Evolutionary conservation across 2,113 vertebrate genomes (phyloP), one percentile per base, ranked within the genome.

Genomic region (Gallinago media): DNA sequence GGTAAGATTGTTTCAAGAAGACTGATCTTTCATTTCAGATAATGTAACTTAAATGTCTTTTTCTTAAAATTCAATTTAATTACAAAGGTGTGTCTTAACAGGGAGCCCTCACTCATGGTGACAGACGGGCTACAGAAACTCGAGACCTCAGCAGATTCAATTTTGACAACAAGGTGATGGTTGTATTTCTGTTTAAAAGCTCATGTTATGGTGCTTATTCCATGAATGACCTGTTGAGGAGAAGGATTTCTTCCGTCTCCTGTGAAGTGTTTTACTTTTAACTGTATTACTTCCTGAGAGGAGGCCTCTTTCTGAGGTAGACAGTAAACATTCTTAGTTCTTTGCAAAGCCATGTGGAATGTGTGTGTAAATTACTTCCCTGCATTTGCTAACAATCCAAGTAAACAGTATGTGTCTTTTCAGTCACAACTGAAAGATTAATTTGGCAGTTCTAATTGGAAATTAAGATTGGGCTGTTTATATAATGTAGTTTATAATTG

Each of bases 61-160:
- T 75, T 29, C 17, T 66, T 92, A 27, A 8, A 70, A 34, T 5
- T 50, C 6, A 19, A 9, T 84, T 65, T 78, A 85, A 32, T 95
- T 22, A 20, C 54, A 71, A 78, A 58, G 31, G 10, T 88, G 29
- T 96, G 12, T 97, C 83, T 97, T 92, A 54, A 77, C 95, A 99
- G 99, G 99, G 99, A 11, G 99, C 99, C 12, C 99, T 99, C 34
- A 99, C 99, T 5, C 99, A 99, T 3, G 99, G 99, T 34, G 99
- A 99, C 97, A 97, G 99, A 97, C 98, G 99, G 97, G 99, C 99
- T n/a, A 99, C 99, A 19, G 99, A 99, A 94, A 99, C 99, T 8
- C 98, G 99, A 96, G 99, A 99, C 85, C 98, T 99, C 91, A 99
- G 99, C 98, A 98, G 99, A 82, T 99, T 99, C 97, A 99, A 99